Conservation (phyloP, 1,140 invertebrate species). For the Rhagoletis zephyria region DNA sequence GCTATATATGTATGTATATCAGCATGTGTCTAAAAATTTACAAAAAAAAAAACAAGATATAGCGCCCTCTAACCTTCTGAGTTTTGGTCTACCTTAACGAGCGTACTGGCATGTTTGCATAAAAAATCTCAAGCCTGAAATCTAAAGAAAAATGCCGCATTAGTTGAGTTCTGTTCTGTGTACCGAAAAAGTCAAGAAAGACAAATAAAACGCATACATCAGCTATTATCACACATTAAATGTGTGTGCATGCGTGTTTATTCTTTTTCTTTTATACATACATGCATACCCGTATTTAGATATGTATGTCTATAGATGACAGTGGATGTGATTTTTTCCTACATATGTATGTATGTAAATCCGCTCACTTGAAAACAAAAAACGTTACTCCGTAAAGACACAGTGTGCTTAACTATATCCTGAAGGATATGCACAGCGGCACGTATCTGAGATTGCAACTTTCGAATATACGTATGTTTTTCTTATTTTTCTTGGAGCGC, state of each 20-base stretch:
- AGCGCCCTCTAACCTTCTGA: background rate
- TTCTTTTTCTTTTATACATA: background rate
- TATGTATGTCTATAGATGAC: background rate
- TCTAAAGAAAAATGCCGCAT: background rate
- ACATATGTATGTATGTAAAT: background rate
- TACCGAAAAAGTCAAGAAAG: slow-evolving; percentile 28
- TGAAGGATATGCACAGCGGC: slow-evolving; percentile 70
- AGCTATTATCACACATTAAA: slow-evolving; percentile 72
- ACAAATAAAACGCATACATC: slow-evolving; percentile 58
- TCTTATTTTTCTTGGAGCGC: background rate
- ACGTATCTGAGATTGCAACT: slow-evolving; percentile 63
- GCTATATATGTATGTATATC: background rate
- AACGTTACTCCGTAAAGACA: slow-evolving; percentile 45
- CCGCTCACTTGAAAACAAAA: slow-evolving; percentile 18
- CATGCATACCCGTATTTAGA: background rate
- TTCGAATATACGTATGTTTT: slow-evolving; percentile 10
- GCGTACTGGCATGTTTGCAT: background rate
- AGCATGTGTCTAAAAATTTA: background rate
- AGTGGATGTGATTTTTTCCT: background rate
- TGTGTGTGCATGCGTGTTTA: slow-evolving; percentile 38
- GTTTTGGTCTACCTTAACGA: background rate
- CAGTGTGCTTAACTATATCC: slow-evolving; percentile 62
- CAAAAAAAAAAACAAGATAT: background rate
- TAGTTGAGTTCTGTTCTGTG: background rate
- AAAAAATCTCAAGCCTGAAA: slow-evolving; percentile 24